Percentiles rank a stretch among this genome's conserved stretches.
These are phyloP conservation scores for Thalassarche chlororhynchos DNA, from an alignment of 2,113 vertebrate genomes.

Conservation along the genomic window DNA sequence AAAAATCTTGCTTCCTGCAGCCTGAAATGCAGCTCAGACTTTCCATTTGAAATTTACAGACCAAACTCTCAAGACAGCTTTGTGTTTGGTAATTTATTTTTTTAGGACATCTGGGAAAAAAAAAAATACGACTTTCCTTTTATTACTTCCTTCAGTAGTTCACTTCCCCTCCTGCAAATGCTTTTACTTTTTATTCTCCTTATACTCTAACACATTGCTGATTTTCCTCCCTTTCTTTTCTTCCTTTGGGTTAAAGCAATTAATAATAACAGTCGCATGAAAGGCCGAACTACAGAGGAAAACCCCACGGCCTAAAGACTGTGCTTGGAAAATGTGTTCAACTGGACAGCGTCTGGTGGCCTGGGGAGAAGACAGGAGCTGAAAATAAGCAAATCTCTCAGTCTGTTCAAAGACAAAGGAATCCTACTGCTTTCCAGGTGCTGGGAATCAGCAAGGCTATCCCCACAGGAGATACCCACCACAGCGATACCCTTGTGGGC, in stretches of 20 bases:
- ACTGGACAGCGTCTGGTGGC: background rate
- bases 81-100: background rate
- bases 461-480: background rate
- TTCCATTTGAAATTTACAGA: background rate
- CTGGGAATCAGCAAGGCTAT: background rate
- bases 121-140: background rate
- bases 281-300: background rate
- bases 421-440: background rate
- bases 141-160: background rate
- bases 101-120: background rate
- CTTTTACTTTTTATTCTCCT: background rate
- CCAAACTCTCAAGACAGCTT: background rate
- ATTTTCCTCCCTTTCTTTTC: background rate
- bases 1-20: background rate
- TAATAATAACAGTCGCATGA: background rate
- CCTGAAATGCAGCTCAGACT: background rate
- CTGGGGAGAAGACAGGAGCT: background rate
- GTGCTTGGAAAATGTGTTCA: background rate
- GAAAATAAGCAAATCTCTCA: background rate
- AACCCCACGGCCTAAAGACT: background rate
- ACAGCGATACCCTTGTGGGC: background rate
- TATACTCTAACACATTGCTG: background rate
- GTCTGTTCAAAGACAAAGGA: background rate
- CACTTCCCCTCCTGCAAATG: background rate
- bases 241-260: background rate